Evolutionary conservation across 2,888 invertebrate genomes (phyloP), one percentile per base, ranked within the genome.

Genomic region (Plebejus anna): DNA sequence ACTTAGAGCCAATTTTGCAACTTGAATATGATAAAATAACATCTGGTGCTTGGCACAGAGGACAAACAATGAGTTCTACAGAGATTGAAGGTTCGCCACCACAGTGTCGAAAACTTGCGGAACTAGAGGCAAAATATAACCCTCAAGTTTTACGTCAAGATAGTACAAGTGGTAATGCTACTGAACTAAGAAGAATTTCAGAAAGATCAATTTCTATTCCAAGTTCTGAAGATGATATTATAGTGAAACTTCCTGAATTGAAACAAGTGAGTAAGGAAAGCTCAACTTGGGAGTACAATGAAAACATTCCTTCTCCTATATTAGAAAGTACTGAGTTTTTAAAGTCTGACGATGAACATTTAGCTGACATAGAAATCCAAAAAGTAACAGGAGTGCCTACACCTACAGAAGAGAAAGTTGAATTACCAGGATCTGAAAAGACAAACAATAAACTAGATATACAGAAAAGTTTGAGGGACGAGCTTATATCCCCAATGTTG

Each of bases 51-150:
- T 95, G 95, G 95, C 95, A 95, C 76, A 92, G 95, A 81, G 95
- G 95, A 0, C 96, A 96, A 87, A 96, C 96, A 0, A 96, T 96
- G 96, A 96, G 96, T 81, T 96, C 96, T 0, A 96, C 96, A 0
- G 96, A 96, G 93, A 96, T 96, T 6, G 96, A 96, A 87, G 96
- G 96, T 0, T 96, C 96, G 0, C 96, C 96, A 0, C 96, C 96
- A 0, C 96, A 96, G 81, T 96, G 96, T 80, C 91, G 96, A 6
- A 96, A 96, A 81, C 84, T 95, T 51, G 95, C 95, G 1, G 95
- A 95, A 81, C 87, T 95, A 1, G 95, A 95, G 87, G 96, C 95
- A 80, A 96, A 96, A 78, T 96, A 96, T 82, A 95, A 96, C 81
- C 94, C 94, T 55, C 95, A 95, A 82, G 94, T 95, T 73, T 89